Evolutionary conservation across 2,888 invertebrate genomes (phyloP).

Genomic region (Amblyteles armatorius): DNA sequence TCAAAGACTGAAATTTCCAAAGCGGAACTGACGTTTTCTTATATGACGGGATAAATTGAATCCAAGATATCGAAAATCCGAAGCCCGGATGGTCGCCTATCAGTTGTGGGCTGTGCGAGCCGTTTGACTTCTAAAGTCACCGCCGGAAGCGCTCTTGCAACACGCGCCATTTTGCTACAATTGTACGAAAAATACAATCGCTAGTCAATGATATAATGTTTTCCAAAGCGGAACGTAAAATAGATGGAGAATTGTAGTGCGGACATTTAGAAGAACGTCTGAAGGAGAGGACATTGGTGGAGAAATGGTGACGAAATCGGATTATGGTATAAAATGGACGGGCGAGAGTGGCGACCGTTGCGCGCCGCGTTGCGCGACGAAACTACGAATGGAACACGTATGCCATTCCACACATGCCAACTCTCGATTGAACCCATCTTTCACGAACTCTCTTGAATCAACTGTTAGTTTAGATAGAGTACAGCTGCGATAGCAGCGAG

Average conservation of each 20-base stretch:
- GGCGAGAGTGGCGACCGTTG: background rate
- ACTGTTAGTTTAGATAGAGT: conserved; percentile 39
- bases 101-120: too few relatives aligned
- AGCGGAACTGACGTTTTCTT: too few relatives aligned
- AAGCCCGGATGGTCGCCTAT: too few relatives aligned
- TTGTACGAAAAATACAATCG: too few relatives aligned
- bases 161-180: too few relatives aligned
- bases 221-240: background rate
- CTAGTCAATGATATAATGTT: background rate
- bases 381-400: background rate
- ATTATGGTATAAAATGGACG: background rate
- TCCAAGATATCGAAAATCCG: too few relatives aligned
- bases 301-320: conserved; percentile 11
- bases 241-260: background rate
- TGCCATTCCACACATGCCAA: background rate
- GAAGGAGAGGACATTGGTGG: background rate
- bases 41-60: too few relatives aligned
- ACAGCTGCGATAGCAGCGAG: conserved; percentile 26
- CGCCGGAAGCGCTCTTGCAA: too few relatives aligned
- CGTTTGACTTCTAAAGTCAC: too few relatives aligned
- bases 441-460: conserved; percentile 39
- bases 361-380: background rate
- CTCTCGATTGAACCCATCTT: conserved; percentile 9
- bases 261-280: background rate
- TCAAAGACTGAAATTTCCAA: too few relatives aligned